Evolutionary conservation across 2,113 vertebrate species (phyloP).

Genomic region (Mesocricetus auratus): DNA sequence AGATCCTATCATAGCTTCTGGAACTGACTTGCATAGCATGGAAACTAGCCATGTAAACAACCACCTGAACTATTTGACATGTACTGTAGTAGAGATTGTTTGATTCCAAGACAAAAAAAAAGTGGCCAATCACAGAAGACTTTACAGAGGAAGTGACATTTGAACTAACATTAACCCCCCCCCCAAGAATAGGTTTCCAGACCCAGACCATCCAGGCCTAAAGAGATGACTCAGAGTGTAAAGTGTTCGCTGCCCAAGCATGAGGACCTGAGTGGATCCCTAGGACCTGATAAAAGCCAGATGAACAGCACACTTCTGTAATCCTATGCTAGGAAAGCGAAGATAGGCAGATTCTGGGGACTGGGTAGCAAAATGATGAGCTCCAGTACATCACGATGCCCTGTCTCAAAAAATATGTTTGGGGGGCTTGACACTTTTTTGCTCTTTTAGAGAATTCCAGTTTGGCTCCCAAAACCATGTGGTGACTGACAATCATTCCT

Average conservation of each 20-base stretch:
- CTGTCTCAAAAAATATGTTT: neutral
- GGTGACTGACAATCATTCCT: neutral
- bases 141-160: neutral
- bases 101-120: neutral
- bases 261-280: neutral
- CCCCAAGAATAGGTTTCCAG: neutral
- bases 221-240: neutral
- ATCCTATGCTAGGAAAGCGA: neutral
- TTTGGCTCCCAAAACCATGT: neutral
- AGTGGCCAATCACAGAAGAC: neutral
- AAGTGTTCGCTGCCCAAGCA: neutral
- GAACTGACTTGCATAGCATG: neutral
- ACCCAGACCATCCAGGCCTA: neutral
- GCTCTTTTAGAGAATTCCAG: neutral
- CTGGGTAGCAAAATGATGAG: neutral
- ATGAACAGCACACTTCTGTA: neutral
- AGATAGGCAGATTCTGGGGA: neutral
- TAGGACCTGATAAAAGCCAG: neutral
- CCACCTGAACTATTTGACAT: neutral
- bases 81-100: neutral
- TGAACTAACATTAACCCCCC: conserved; percentile 9
- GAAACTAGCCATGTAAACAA: conserved; percentile 13
- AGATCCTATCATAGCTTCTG: conserved; percentile 37
- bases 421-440: neutral
- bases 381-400: neutral